Evolutionary conservation across 30 jellyfish, hydroid and myxozoan species (phyloP).

Genomic region (Aurelia sp.): DNA sequence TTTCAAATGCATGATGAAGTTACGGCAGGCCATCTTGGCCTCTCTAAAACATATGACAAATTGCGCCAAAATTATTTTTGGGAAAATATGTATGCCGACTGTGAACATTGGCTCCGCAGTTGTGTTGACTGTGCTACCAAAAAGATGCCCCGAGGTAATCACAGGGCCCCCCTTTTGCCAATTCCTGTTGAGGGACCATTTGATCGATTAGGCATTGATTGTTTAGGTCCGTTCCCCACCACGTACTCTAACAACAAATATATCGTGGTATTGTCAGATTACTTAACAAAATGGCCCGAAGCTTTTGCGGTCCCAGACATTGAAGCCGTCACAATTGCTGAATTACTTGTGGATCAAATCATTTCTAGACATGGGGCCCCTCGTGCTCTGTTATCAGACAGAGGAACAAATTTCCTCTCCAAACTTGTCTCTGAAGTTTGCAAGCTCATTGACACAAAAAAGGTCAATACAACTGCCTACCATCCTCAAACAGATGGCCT

Average conservation of each 20-base stretch:
- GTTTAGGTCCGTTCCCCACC: background rate
- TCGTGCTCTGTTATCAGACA: slow-evolving; percentile 26
- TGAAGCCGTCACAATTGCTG: background rate
- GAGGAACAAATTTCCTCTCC: slow-evolving; percentile 42
- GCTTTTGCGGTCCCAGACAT: no score
- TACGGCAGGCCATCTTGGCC: slow-evolving; percentile 46
- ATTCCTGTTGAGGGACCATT: no score
- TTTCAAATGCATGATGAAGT: slow-evolving; percentile 30
- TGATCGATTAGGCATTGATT: no score
- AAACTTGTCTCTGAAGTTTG: slow-evolving; percentile 19
- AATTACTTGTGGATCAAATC: slow-evolving; percentile 18
- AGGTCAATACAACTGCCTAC: slow-evolving; percentile 59
- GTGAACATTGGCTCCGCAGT: no score
- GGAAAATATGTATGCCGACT: slow-evolving; percentile 47
- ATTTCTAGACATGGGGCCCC: no score
- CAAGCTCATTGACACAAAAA: slow-evolving; percentile 8
- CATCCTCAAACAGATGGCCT: no score
- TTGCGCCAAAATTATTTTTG: slow-evolving; percentile 35
- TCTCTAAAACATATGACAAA: slow-evolving; percentile 43
- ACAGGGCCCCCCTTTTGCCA: no score
- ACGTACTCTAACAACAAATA: no score
- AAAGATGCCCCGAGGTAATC: no score
- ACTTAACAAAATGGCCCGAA: no score
- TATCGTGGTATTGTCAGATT: slow-evolving; percentile 12
- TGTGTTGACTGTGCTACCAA: no score